Conservation (phyloP, 30 jellyfish, hydroid and myxozoan genomes). For the Haliclystus octoradiatus region DNA sequence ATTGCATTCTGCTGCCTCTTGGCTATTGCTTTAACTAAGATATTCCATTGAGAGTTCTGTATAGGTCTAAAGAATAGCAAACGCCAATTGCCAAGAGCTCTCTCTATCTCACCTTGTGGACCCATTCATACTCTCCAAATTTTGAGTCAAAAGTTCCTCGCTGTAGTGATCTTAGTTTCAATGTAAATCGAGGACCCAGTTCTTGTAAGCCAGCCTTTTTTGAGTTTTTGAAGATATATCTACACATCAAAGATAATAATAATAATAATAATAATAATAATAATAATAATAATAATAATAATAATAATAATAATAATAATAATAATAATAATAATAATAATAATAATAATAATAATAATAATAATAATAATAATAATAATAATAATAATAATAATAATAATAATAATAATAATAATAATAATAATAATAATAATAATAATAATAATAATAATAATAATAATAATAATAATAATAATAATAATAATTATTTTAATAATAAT, state of each 20-base stretch:
- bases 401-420: not conserved
- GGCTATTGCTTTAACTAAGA: too few species aligned
- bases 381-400: not conserved
- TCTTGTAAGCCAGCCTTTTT: slow-evolving; percentile 90
- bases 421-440: not conserved
- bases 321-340: not conserved
- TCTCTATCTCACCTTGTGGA: slow-evolving; percentile 55
- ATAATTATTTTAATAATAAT: not conserved
- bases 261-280: not conserved
- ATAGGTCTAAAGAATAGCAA: too few species aligned
- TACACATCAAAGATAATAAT: slow-evolving; percentile 2
- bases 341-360: not conserved
- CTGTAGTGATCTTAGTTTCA: slow-evolving; percentile 77
- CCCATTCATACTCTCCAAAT: slow-evolving; percentile 93
- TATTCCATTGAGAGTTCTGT: too few species aligned
- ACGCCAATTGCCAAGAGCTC: too few species aligned
- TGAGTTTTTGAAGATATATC: slow-evolving; percentile 64
- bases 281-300: not conserved
- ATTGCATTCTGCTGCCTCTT: too few species aligned
- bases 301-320: not conserved
- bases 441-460: not conserved
- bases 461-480: not conserved
- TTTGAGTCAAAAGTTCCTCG: slow-evolving; percentile 85
- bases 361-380: not conserved
- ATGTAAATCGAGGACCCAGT: slow-evolving; percentile 86